Conservation (phyloP, 2,888 invertebrate genomes). For the Tachina grossa region DNA sequence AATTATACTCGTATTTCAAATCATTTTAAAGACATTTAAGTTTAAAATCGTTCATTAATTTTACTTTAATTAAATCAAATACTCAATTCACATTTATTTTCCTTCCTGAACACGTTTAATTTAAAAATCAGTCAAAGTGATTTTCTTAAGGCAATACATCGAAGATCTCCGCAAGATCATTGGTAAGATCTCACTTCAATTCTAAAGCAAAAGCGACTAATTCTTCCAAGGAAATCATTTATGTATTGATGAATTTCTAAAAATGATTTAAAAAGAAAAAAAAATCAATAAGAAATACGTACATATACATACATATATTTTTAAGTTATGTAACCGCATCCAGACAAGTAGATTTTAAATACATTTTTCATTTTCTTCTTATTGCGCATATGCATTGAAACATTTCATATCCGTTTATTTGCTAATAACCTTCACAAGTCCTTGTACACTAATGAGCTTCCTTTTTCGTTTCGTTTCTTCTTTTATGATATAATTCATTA, state of each 20-base stretch:
- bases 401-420: conserved; percentile 36
- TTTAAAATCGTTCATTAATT: conserved; percentile 60
- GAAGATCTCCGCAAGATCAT: conserved; percentile 83
- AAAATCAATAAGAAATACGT: background rate
- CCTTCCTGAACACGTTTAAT: conserved; percentile 44
- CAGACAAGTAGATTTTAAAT: conserved; percentile 3
- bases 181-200: conserved; percentile 78
- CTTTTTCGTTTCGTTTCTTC: background rate
- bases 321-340: conserved; percentile 36
- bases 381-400: conserved; percentile 65
- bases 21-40: conserved; percentile 71
- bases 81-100: conserved; percentile 50
- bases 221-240: conserved; percentile 30
- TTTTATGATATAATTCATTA: background rate
- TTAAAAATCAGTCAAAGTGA: conserved; percentile 82
- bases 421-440: conserved; percentile 69
- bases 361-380: conserved; percentile 31
- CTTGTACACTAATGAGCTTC: conserved; percentile 59
- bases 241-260: conserved; percentile 16
- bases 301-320: background rate
- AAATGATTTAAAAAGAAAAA: background rate
- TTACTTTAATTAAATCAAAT: conserved; percentile 56
- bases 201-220: conserved; percentile 13
- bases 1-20: conserved; percentile 45
- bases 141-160: conserved; percentile 83